phyloP scores from a whole-genome alignment of 2,888 invertebrate genomes.

The Dryobotodes eremita region DNA sequence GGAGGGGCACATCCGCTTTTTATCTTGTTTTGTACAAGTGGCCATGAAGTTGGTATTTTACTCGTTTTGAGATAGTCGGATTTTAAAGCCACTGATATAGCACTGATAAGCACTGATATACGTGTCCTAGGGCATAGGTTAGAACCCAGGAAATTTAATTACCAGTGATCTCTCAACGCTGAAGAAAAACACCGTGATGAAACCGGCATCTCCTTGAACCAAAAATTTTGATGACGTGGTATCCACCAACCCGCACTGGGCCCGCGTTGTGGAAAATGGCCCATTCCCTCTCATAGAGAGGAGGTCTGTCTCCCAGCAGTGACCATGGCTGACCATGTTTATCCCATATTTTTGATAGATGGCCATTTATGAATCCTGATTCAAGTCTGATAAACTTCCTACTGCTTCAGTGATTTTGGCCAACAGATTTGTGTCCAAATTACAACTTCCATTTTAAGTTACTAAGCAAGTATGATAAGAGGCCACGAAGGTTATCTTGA shows the following conservation, averaged over 20 bases:
- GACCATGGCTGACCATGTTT: too few relatives aligned
- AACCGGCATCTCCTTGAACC: background rate
- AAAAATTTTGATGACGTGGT: background rate
- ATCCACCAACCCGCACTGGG: background rate
- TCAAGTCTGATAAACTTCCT: background rate
- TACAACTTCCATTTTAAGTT: too few relatives aligned
- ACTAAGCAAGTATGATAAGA: background rate
- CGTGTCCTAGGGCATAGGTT: background rate
- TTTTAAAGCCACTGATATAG: background rate
- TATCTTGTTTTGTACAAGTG: slow-evolving; percentile 35
- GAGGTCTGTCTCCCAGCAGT: too few relatives aligned
- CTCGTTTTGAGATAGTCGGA: background rate
- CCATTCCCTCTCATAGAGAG: too few relatives aligned
- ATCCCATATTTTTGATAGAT: background rate
- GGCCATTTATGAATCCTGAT: background rate
- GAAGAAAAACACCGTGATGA: background rate
- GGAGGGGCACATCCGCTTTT: slow-evolving; percentile 22
- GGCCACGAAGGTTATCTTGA: too few relatives aligned
- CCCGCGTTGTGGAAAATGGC: too few relatives aligned
- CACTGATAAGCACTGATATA: too few relatives aligned
- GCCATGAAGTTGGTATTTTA: background rate
- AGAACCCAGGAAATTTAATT: background rate
- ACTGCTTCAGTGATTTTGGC: background rate
- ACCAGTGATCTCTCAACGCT: background rate
- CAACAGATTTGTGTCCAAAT: background rate